Percentiles rank a stretch among this genome's conserved stretches.
phyloP scores from a whole-genome alignment of 2,888 invertebrate species.

The Agrypnus murinus region DNA sequence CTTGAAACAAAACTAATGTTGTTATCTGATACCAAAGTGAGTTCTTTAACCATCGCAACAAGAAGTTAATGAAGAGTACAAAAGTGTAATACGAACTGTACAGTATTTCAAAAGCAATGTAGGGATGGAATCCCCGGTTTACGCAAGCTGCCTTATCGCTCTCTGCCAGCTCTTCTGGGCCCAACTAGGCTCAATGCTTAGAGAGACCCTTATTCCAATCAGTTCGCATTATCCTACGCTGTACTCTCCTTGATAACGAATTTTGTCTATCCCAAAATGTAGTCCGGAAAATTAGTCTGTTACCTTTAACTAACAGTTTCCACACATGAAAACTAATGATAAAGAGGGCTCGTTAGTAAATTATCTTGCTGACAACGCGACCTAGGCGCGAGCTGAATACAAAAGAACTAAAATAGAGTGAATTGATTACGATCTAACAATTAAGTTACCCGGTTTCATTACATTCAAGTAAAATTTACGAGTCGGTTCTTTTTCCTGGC shows the following conservation, averaged over 20 bases:
- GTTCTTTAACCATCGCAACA: background rate
- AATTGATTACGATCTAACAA: slow-evolving; percentile 42
- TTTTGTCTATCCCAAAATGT: slow-evolving; percentile 52
- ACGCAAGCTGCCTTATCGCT: slow-evolving; percentile 68
- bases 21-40: background rate
- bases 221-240: slow-evolving; percentile 68
- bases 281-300: slow-evolving; percentile 45
- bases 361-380: slow-evolving; percentile 55
- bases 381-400: slow-evolving; percentile 50
- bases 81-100: slow-evolving; percentile 46
- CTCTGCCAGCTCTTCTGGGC: slow-evolving; percentile 67
- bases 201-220: slow-evolving; percentile 67
- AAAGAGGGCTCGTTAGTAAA: slow-evolving; percentile 56
- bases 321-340: slow-evolving; percentile 50
- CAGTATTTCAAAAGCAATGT: slow-evolving; percentile 47
- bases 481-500: background rate
- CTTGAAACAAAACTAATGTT: no score
- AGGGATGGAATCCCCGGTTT: slow-evolving; percentile 61
- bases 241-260: slow-evolving; percentile 61
- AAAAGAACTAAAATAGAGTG: slow-evolving; percentile 35
- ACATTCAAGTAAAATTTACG: background rate
- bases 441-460: slow-evolving; percentile 40
- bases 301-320: slow-evolving; percentile 39
- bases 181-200: slow-evolving; percentile 63
- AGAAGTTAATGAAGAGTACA: background rate